Evolutionary conservation across 2,113 vertebrate genomes (phyloP), one percentile per base, ranked within the genome.

Genomic region (Verasper variegatus): DNA sequence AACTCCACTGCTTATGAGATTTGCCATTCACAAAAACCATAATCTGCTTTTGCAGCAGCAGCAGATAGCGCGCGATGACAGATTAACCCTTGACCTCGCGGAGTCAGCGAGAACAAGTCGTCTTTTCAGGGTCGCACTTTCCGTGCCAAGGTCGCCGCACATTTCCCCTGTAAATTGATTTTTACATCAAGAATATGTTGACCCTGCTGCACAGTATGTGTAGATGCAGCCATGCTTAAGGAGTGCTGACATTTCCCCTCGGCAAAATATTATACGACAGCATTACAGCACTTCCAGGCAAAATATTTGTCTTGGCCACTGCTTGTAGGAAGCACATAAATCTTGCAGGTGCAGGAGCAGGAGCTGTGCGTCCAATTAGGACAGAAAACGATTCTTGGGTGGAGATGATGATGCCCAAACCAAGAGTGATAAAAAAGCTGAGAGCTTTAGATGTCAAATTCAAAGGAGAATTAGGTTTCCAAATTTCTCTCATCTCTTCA

Each of bases 11-110:
- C 62, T 88, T 78, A 81, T 37, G 31, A 68, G 83, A 84, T 85
- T 88, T 77, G 12, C 13, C 1, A 11, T 70, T 51, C 35, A 80
- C 52, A 57, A 66, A 37, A 52, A 23, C 4, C 12, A 45, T 84
- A 89, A 91, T 91, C 86, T 86, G 78, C 78, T 88, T 88, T 80
- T 23, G 60, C 42, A 35, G 67, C 69, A 24, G 57, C 68, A 20
- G 49, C 45, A 21, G 60, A 61, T 37, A 31, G 11, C 14, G 1
- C 45, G 1, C 66, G 18, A 12, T 4, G 31, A 21, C 31, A 66
- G 89, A 85, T 90, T 86, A 87, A 88, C 72, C 74, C 21, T 62
- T 21, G 67, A 80, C 83, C 83, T 51, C 8, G 0, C 5, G 0
- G 4, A 37, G 45, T 59, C 21, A 20, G 4, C 5, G 52, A 21